These are phyloP conservation scores for Ryuthela nishihirai DNA, from an alignment of 2,888 invertebrate genomes.

Conservation along the genomic window DNA sequence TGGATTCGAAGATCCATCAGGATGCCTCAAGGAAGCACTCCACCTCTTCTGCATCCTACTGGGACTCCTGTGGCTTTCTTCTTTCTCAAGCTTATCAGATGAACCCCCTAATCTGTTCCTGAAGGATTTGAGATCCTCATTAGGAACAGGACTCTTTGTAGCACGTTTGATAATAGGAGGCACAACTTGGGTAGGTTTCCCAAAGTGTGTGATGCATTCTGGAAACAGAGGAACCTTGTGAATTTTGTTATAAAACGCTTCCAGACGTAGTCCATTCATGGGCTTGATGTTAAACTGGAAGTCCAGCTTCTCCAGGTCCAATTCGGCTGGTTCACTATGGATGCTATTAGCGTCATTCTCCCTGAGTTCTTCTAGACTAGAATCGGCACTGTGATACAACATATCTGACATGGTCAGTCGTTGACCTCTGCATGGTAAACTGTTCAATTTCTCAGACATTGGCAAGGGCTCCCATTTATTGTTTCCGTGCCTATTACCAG, in stretches of 20 bases:
- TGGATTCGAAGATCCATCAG: constrained; percentile 1
- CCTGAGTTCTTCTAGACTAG: constrained; percentile 30
- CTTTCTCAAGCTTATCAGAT: constrained; percentile 1
- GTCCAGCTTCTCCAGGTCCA: constrained; percentile 31
- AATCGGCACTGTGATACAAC: constrained; percentile 28
- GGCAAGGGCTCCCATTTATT: constrained; percentile 44
- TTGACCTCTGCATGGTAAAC: constrained; percentile 16
- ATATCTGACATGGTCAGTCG: constrained; percentile 18
- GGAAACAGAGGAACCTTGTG: constrained; percentile 36
- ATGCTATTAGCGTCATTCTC: constrained; percentile 32
- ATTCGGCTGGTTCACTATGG: constrained; percentile 31
- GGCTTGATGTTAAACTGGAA: constrained; percentile 28
- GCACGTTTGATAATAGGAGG: constrained; percentile 26
- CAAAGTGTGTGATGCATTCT: constrained; percentile 27
- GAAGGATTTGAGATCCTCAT: constrained; percentile 17
- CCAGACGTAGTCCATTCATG: constrained; percentile 30
- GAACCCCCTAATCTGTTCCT: constrained; percentile 6
- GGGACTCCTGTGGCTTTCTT: constrained; percentile 4
- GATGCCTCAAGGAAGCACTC: constrained; percentile 13
- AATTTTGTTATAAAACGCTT: constrained; percentile 35
- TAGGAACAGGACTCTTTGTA: constrained; percentile 9
- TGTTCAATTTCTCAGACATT: constrained; percentile 25
- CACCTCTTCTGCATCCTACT: constrained; percentile 18
- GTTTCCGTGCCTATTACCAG: constrained; percentile 14
- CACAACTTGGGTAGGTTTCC: constrained; percentile 37